phyloP scores from a whole-genome alignment of 2,888 invertebrate genomes.

The Penaeus monodon region DNA sequence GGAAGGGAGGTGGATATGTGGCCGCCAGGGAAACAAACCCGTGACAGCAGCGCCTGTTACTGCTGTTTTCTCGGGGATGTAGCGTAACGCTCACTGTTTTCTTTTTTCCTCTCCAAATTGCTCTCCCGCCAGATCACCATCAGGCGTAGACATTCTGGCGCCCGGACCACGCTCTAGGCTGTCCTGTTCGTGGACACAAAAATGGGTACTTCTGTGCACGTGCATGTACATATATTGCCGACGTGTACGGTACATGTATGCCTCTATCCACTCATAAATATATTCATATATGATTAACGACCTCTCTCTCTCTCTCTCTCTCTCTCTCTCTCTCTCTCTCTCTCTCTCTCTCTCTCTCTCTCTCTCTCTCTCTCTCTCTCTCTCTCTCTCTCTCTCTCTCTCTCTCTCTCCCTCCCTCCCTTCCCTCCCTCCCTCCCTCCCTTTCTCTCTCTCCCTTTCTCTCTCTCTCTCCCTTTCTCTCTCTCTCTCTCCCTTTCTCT shows the following conservation, averaged over 20 bases:
- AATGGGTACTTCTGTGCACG: background rate
- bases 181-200: too few relatives aligned
- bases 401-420: background rate
- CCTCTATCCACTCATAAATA: background rate
- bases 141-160: too few relatives aligned
- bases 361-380: background rate
- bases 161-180: too few relatives aligned
- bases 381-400: background rate
- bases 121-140: too few relatives aligned
- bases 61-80: too few relatives aligned
- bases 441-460: background rate
- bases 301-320: background rate
- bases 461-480: background rate
- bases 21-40: too few relatives aligned
- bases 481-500: background rate
- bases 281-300: background rate
- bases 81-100: too few relatives aligned
- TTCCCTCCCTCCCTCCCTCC: background rate
- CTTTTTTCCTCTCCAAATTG: too few relatives aligned
- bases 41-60: too few relatives aligned
- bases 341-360: background rate
- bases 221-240: background rate
- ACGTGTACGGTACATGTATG: background rate
- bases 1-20: too few relatives aligned
- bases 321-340: conserved; percentile 8